Evolutionary conservation across 2,797 vertebrate genomes (phyloP).

Genomic region (Hylomyscus alleni): DNA sequence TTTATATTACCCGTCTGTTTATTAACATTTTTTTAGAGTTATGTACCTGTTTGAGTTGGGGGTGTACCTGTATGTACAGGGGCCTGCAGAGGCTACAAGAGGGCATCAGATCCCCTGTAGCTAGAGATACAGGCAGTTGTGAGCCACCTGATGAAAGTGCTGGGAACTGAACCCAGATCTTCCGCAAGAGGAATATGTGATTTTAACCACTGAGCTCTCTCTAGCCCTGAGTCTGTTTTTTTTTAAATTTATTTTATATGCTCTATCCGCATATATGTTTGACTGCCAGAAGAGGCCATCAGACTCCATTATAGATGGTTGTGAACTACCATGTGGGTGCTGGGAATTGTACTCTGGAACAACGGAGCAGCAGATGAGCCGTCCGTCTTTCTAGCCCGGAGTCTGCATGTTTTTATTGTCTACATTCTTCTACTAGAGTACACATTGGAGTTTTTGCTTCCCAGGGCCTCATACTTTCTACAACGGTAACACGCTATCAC

Average conservation of each 20-base stretch:
- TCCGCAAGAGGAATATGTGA: neutral
- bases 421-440: constrained; percentile 18
- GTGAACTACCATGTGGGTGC: neutral
- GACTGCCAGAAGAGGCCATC: neutral
- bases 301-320: neutral
- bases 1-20: constrained; percentile 15
- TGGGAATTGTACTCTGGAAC: neutral
- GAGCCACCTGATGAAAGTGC: neutral
- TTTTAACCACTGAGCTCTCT: neutral
- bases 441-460: constrained; percentile 2
- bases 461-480: no score
- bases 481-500: no score
- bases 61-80: neutral
- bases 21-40: neutral
- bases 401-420: neutral
- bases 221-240: neutral
- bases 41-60: neutral
- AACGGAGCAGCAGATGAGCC: neutral
- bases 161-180: neutral
- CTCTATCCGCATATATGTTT: neutral
- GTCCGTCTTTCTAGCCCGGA: neutral
- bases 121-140: neutral
- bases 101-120: neutral
- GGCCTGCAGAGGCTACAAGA: neutral
- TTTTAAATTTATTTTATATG: neutral